Evolutionary conservation across 2,797 vertebrate genomes (phyloP).

Genomic region (Paedocypris micromegethes): DNA sequence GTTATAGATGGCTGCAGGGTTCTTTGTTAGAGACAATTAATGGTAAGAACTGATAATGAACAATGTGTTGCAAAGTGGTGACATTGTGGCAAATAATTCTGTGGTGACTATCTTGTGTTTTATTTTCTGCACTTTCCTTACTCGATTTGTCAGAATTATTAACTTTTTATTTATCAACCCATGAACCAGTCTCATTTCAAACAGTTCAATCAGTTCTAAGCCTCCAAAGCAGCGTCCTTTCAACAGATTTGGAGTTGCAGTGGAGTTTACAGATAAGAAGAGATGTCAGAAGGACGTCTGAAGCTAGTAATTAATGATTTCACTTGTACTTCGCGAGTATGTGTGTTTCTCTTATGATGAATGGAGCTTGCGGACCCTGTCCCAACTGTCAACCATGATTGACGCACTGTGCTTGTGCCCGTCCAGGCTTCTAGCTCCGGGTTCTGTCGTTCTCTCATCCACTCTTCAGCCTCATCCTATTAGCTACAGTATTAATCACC

Average conservation of each 20-base stretch:
- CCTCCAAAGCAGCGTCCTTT: too few relatives aligned
- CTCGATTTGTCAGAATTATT: too few relatives aligned
- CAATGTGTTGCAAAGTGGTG: too few relatives aligned
- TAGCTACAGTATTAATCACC: constrained; percentile 65
- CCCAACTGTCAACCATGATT: constrained; percentile 66
- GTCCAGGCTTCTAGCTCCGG: constrained; percentile 34
- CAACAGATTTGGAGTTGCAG: background rate
- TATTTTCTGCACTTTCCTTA: too few relatives aligned
- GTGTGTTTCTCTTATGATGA: constrained; percentile 47
- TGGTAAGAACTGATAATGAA: too few relatives aligned
- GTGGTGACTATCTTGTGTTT: too few relatives aligned
- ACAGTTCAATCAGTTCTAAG: too few relatives aligned
- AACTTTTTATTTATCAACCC: too few relatives aligned
- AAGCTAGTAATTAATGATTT: constrained; percentile 48
- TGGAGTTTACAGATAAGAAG: constrained; percentile 35
- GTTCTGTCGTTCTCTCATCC: constrained; percentile 49
- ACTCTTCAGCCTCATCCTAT: constrained; percentile 52
- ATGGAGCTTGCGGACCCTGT: constrained; percentile 54
- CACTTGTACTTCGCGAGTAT: constrained; percentile 41
- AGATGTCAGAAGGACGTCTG: constrained; percentile 10
- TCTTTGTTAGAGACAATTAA: too few relatives aligned
- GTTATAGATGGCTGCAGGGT: too few relatives aligned
- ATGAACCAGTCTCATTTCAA: too few relatives aligned
- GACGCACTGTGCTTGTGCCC: constrained; percentile 61
- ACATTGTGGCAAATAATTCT: too few relatives aligned